Evolutionary conservation across 2,888 invertebrate species (phyloP).

Genomic region (Lissocephala sabroskyi): DNA sequence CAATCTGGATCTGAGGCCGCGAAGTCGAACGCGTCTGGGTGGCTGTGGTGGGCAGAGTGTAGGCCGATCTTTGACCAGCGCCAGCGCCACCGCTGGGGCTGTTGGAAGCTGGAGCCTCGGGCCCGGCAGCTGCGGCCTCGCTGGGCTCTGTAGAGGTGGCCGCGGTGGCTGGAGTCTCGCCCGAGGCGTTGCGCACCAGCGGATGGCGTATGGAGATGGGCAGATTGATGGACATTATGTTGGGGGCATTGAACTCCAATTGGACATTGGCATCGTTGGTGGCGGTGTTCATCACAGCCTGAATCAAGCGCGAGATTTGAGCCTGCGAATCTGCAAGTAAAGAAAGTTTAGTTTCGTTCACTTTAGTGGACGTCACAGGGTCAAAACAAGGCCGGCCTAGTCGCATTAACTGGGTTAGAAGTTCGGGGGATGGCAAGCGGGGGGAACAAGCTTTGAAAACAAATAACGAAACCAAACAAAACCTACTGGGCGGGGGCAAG

Average conservation of each 20-base stretch:
- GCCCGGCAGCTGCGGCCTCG: too few relatives aligned
- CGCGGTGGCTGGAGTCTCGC: not conserved
- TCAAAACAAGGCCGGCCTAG: too few relatives aligned
- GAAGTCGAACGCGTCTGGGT: slow-evolving; percentile 81
- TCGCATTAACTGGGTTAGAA: too few relatives aligned
- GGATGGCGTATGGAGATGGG: slow-evolving; percentile 73
- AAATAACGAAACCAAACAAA: too few relatives aligned
- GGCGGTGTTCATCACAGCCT: slow-evolving; percentile 69
- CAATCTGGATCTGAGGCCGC: slow-evolving; percentile 80
- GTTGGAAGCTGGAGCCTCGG: slow-evolving; percentile 30
- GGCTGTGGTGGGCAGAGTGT: slow-evolving; percentile 81
- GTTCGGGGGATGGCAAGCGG: too few relatives aligned
- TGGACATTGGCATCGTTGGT: slow-evolving; percentile 70
- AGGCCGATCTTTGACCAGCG: slow-evolving; percentile 74
- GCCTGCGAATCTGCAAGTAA: slow-evolving; percentile 63
- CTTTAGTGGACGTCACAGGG: too few relatives aligned
- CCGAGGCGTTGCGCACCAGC: slow-evolving; percentile 73
- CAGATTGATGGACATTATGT: slow-evolving; percentile 67
- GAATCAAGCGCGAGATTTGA: slow-evolving; percentile 69
- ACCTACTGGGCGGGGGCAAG: slow-evolving; percentile 51
- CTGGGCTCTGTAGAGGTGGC: slow-evolving; percentile 72
- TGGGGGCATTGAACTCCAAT: slow-evolving; percentile 70
- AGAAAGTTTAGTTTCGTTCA: too few relatives aligned
- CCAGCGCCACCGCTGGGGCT: slow-evolving; percentile 34
- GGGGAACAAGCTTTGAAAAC: too few relatives aligned